Percentiles rank a stretch among this genome's conserved stretches.
phyloP scores from a whole-genome alignment of 1,140 invertebrate genomes.

The Catajapyx aquilonaris region DNA sequence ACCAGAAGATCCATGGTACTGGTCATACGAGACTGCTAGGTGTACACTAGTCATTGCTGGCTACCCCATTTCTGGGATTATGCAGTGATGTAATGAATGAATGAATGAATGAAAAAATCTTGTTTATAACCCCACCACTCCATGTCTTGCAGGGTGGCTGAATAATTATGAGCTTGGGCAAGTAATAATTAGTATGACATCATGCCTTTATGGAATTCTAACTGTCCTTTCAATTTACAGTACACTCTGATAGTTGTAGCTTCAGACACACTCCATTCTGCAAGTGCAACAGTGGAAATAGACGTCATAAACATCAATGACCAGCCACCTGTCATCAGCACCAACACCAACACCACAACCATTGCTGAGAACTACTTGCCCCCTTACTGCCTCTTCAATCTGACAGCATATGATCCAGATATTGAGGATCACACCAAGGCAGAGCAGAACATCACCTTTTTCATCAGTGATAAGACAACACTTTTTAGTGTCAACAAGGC shows the following conservation, averaged over 20 bases:
- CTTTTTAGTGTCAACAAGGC: slow-evolving; percentile 43
- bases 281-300: slow-evolving; percentile 50
- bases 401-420: slow-evolving; percentile 65
- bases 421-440: slow-evolving; percentile 44
- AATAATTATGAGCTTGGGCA: no score
- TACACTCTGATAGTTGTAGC: slow-evolving; percentile 54
- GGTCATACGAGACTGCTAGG: no score
- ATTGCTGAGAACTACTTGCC: slow-evolving; percentile 43
- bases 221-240: slow-evolving; percentile 16
- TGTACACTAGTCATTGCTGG: no score
- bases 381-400: slow-evolving; percentile 32
- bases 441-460: slow-evolving; percentile 58
- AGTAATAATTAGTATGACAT: no score
- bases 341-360: slow-evolving; percentile 37
- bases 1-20: no score
- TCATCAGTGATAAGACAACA: slow-evolving; percentile 38
- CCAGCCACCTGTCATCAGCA: slow-evolving; percentile 51
- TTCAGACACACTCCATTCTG: slow-evolving; percentile 52
- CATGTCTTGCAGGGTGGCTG: no score
- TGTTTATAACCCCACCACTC: no score
- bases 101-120: no score
- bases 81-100: no score
- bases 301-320: slow-evolving; percentile 66
- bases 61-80: no score
- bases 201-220: slow-evolving; percentile 1